phyloP scores from a whole-genome alignment of 37 sponge, comb jelly and placozoan species.

The Sycon ciliatum region DNA sequence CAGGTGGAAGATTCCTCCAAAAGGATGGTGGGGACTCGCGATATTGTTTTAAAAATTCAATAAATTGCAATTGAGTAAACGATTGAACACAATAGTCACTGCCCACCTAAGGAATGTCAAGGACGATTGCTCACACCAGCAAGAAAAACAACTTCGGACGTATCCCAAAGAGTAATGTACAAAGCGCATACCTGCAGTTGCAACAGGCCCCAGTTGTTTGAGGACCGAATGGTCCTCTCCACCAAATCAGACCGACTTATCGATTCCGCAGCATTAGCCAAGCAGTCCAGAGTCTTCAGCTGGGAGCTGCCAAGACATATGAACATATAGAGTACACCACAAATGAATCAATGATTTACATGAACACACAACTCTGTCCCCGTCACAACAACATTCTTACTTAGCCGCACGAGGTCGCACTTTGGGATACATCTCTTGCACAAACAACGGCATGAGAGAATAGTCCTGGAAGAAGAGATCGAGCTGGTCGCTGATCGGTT shows the following conservation, averaged over 20 bases:
- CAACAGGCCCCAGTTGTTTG: slow-evolving; percentile 59
- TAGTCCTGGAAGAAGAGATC: slow-evolving; percentile 96
- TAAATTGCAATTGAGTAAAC: too few species aligned
- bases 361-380: too few species aligned
- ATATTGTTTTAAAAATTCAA: too few species aligned
- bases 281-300: slow-evolving; percentile 12
- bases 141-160: too few species aligned
- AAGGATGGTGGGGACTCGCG: too few species aligned
- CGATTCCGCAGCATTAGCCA: slow-evolving; percentile 71
- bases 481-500: slow-evolving; percentile 54
- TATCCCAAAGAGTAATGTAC: too few species aligned
- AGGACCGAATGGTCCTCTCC: slow-evolving; percentile 43
- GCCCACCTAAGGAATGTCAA: too few species aligned
- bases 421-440: slow-evolving; percentile 86
- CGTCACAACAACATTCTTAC: slow-evolving; percentile 17
- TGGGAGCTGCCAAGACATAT: too few species aligned
- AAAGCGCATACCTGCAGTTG: slow-evolving; percentile 54
- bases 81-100: too few species aligned
- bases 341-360: background rate
- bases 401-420: slow-evolving; percentile 32
- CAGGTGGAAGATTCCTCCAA: too few species aligned
- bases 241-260: slow-evolving; percentile 71
- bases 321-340: background rate
- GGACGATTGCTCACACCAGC: too few species aligned
- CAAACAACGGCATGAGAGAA: slow-evolving; percentile 75